These are phyloP conservation scores for Parthenolecanium corni DNA, from an alignment of 2,888 invertebrate species.

Conservation along the genomic window DNA sequence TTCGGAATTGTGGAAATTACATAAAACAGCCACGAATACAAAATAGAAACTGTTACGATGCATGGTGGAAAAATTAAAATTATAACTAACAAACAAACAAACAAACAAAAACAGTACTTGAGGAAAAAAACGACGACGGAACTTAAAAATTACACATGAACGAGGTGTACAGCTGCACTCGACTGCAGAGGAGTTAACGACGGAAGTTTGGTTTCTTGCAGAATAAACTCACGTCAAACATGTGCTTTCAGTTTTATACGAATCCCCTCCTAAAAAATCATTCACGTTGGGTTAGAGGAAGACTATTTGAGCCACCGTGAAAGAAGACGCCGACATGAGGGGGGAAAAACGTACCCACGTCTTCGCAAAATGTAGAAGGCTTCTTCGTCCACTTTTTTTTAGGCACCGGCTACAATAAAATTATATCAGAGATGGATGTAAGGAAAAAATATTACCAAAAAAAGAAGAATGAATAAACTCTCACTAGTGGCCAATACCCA, in stretches of 20 bases:
- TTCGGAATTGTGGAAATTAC: slow-evolving; percentile 6
- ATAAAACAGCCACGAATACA: slow-evolving; percentile 16
- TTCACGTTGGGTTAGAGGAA: neutral
- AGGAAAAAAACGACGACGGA: neutral
- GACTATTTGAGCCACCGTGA: too few relatives aligned
- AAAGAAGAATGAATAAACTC: too few relatives aligned
- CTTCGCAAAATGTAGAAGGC: too few relatives aligned
- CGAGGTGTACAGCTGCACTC: too few relatives aligned
- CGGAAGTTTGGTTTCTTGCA: slow-evolving; percentile 18
- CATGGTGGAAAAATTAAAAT: neutral
- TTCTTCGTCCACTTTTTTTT: slow-evolving; percentile 1
- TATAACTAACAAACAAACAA: neutral
- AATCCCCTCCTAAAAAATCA: neutral
- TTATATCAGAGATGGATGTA: neutral
- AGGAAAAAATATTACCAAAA: too few relatives aligned
- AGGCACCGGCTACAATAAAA: neutral
- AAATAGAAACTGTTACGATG: slow-evolving; percentile 5
- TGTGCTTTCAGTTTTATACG: slow-evolving; percentile 21
- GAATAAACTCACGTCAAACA: slow-evolving; percentile 14
- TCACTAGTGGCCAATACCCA: too few relatives aligned
- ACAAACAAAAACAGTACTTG: neutral
- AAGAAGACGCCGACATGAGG: too few relatives aligned
- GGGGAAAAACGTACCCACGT: too few relatives aligned
- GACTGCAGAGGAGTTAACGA: slow-evolving; percentile 1
- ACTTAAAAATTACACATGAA: slow-evolving; percentile 10